Percentiles rank a stretch among this genome's conserved stretches.
Evolutionary conservation across 2,888 invertebrate genomes (phyloP).

Genomic region (Drosophila nigricruria): DNA sequence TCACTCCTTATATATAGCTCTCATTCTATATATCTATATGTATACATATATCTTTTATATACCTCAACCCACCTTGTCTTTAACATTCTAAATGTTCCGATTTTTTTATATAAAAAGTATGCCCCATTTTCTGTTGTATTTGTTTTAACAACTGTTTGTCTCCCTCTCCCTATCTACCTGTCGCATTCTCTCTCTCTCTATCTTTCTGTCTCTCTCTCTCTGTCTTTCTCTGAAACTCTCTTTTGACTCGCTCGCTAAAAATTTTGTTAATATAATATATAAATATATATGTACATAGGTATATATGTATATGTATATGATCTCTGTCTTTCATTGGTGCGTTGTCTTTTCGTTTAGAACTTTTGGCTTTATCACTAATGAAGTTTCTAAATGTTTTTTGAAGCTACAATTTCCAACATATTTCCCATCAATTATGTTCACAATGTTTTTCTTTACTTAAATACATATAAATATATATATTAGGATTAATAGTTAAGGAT

Average conservation of each 20-base stretch:
- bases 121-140: neutral
- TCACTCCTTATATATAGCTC: neutral
- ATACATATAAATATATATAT: neutral
- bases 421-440: slow-evolving; percentile 10
- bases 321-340: slow-evolving; percentile 79
- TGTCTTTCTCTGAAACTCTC: slow-evolving; percentile 40
- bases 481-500: neutral
- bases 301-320: slow-evolving; percentile 2
- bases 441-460: neutral
- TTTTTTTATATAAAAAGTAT: neutral
- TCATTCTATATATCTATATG: neutral
- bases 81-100: neutral
- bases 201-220: slow-evolving; percentile 22
- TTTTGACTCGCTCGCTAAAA: slow-evolving; percentile 70
- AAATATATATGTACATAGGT: neutral
- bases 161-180: slow-evolving; percentile 6
- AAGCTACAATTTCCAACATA: slow-evolving; percentile 24
- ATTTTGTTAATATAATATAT: slow-evolving; percentile 5
- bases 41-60: slow-evolving; percentile 3
- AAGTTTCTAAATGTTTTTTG: slow-evolving; percentile 31
- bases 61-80: too few relatives aligned
- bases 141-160: slow-evolving; percentile 14
- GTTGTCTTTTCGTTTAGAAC: slow-evolving; percentile 74
- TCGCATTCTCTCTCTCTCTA: slow-evolving; percentile 21
- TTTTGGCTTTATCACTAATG: slow-evolving; percentile 43